These are phyloP conservation scores for Panthera tigris DNA, from an alignment of 2,113 vertebrate species.

Conservation along the genomic window DNA sequence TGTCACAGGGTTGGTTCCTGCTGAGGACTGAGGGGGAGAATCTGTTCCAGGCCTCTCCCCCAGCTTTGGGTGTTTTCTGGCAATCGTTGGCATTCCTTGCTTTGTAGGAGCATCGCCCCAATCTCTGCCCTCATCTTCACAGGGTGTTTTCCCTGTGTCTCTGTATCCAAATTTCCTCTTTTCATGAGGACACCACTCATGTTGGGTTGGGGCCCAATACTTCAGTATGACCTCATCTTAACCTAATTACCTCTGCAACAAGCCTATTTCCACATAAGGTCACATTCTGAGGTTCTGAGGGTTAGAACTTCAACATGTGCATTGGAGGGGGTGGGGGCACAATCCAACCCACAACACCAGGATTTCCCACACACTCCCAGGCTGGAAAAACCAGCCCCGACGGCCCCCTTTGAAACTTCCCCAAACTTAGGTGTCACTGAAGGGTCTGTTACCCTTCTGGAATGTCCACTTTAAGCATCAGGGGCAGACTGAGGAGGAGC, in stretches of 20 bases:
- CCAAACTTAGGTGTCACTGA: background rate
- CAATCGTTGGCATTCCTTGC: background rate
- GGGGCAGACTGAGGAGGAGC: background rate
- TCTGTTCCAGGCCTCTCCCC: background rate
- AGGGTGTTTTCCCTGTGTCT: fast-evolving
- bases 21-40: fast-evolving
- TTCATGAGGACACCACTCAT: background rate
- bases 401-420: background rate
- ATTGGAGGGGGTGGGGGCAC: background rate
- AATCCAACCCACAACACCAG: background rate
- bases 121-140: background rate
- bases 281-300: background rate
- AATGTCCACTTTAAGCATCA: too few species aligned
- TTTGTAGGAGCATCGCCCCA: fast-evolving
- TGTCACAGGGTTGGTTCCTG: background rate
- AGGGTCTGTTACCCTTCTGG: too few species aligned
- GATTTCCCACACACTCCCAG: background rate
- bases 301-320: background rate
- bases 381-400: background rate
- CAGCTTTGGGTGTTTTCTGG: background rate
- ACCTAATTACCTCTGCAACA: background rate
- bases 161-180: background rate
- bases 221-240: background rate
- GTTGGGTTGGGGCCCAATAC: background rate
- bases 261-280: background rate